Evolutionary conservation across 2,888 invertebrate species (phyloP), one percentile per base, ranked within the genome.

Genomic region (Synergus itoensis): DNA sequence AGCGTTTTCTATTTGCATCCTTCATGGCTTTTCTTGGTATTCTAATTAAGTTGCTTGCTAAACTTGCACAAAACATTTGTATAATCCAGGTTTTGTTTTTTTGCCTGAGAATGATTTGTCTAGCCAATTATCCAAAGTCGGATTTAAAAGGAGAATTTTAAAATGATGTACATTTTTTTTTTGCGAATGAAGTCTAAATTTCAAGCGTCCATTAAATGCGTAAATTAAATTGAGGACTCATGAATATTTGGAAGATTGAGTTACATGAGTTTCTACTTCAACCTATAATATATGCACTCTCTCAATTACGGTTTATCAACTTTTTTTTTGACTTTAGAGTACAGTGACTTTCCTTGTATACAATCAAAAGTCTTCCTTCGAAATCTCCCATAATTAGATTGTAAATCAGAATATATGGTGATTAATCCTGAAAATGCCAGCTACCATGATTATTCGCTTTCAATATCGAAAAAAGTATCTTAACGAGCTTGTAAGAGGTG

Each of bases 401-500:
- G 48, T 53, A 73, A 73, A 73, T 73, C 53, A 53, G 28, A 28
- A 28, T 63, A 36, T 73, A 28, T 28, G 48, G 48, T 73, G 53
- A 48, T 73, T 73, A 73, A 73, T 73, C 28, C 53, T 73, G 36
- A 73, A 73, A 73, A 73, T 73, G 73, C 73, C 73, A 73, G 73
- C 73, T 73, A 73, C 73, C 73, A 73, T 73, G 73, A 73, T 73
- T 73, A 73, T 73, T 69, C 69, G 69, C 69, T 14, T 73, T 73
- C 53, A 73, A 73, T 73, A 73, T 73, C 73, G 73, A 53, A 73
- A 73, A 73, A 73, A 73, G 73, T 73, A 73, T 73, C 73, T 73
- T 73, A 73, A 73, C 73, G 73, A 73, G 73, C 73, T 73, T 73
- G 73, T 73, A 73, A 73, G 53, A 73, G 73, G 73, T 73, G 53